Percentiles rank a stretch among this genome's conserved stretches.
Conservation (phyloP, 2,797 vertebrate genomes). For the Pogoniulus pusillus region DNA sequence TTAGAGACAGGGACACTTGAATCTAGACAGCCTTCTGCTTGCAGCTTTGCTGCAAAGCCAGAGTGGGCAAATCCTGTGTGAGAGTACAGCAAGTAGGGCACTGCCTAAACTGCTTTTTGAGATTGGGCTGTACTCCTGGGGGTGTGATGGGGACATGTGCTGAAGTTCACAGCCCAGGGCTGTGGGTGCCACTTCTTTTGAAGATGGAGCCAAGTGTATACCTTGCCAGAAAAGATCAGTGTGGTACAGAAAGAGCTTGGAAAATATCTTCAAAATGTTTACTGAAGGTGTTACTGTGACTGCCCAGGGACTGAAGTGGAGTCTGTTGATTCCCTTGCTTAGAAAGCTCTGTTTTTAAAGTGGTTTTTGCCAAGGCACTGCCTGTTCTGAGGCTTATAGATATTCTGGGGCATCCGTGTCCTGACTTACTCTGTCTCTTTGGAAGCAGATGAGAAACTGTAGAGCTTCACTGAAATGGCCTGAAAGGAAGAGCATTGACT, state of each 20-base stretch:
- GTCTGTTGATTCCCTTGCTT: slow-evolving; percentile 33
- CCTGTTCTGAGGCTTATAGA: neutral
- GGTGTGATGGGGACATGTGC: neutral
- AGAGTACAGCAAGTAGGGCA: neutral
- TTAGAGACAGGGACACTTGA: neutral
- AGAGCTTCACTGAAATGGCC: neutral
- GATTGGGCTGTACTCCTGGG: fast-evolving
- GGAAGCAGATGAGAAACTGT: slow-evolving; percentile 1
- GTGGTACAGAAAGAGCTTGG: neutral
- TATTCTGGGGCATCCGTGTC: slow-evolving; percentile 22
- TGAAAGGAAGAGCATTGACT: slow-evolving; percentile 10
- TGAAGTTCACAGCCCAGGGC: neutral
- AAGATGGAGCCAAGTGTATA: neutral
- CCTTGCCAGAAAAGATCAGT: slow-evolving; percentile 29
- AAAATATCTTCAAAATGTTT: slow-evolving; percentile 57
- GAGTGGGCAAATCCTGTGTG: neutral
- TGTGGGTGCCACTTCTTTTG: neutral
- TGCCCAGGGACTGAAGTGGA: neutral
- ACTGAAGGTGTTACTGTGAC: slow-evolving; percentile 47
- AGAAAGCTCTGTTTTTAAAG: slow-evolving; percentile 15
- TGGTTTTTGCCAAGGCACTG: slow-evolving; percentile 28
- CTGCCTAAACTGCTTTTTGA: neutral
- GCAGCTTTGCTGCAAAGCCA: neutral
- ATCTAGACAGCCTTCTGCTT: neutral
- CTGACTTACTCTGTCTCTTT: slow-evolving; percentile 45